phyloP scores from a whole-genome alignment of 2,797 vertebrate genomes.

The Tokudaia muenninki region DNA sequence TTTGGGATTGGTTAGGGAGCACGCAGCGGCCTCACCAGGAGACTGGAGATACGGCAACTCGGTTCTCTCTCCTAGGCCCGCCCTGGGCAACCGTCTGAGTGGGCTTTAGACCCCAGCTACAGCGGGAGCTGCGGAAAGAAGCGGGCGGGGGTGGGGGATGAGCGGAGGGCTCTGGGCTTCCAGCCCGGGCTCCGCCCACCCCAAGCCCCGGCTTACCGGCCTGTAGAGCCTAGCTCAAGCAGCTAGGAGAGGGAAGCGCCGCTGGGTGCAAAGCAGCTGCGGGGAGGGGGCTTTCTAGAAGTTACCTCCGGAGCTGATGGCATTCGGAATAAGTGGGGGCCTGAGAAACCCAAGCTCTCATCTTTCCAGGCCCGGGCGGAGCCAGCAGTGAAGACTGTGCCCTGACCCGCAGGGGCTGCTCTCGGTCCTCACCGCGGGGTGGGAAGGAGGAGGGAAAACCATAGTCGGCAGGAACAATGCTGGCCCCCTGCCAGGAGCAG shows the following conservation, averaged over 20 bases:
- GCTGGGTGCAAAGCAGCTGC: neutral
- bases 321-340: constrained; percentile 73
- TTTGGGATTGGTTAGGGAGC: neutral
- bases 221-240: neutral
- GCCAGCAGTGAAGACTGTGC: constrained; percentile 7
- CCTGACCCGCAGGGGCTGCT: neutral
- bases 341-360: constrained; percentile 67
- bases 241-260: no score
- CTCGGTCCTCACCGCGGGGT: neutral
- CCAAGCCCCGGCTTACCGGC: no score
- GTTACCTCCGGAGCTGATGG: constrained; percentile 70
- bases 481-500: constrained; percentile 71
- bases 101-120: neutral
- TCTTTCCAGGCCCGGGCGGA: neutral
- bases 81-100: neutral
- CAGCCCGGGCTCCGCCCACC: neutral
- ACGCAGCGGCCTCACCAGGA: neutral
- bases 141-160: neutral
- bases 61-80: neutral
- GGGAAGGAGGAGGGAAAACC: neutral
- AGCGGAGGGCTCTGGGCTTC: neutral
- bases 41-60: neutral
- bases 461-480: constrained; percentile 64
- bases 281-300: constrained; percentile 25
- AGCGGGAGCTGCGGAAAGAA: neutral